Conservation (phyloP, 2,888 invertebrate species). For the Drosophila tanythrix region DNA sequence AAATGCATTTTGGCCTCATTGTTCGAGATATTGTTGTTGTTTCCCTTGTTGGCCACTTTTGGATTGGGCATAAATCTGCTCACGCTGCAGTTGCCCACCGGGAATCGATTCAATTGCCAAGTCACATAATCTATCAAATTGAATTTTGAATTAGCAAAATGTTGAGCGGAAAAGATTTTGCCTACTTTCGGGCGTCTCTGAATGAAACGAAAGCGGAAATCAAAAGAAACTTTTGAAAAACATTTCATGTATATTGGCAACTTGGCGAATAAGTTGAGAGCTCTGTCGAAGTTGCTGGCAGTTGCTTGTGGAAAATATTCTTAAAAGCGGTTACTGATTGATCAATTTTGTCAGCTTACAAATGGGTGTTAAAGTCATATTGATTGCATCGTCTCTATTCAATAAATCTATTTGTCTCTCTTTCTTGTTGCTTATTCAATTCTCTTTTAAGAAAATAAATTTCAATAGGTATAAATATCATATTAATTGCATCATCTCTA, state of each 20-base stretch:
- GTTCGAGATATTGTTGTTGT: slow-evolving; percentile 30
- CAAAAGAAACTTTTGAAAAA: background rate
- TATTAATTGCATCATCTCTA: too few relatives aligned
- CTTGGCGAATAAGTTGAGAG: slow-evolving; percentile 12
- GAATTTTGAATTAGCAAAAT: slow-evolving; percentile 1
- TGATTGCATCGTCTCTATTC: background rate
- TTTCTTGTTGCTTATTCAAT: background rate
- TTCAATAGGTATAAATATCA: too few relatives aligned
- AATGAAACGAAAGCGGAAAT: slow-evolving; percentile 1
- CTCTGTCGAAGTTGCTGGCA: background rate
- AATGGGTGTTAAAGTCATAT: background rate
- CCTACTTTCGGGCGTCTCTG: slow-evolving; percentile 53
- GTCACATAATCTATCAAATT: slow-evolving; percentile 16
- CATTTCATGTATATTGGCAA: slow-evolving; percentile 31
- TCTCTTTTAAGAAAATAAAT: background rate
- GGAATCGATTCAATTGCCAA: slow-evolving; percentile 22
- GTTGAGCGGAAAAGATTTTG: slow-evolving; percentile 30
- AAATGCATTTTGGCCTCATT: slow-evolving; percentile 21
- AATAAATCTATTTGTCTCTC: background rate
- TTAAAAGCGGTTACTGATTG: background rate
- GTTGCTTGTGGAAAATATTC: background rate
- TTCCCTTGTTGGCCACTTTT: slow-evolving; percentile 20
- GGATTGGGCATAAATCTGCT: slow-evolving; percentile 43
- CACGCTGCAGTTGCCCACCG: slow-evolving; percentile 32
- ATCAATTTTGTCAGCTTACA: background rate